A percentile compares a stretch with the other conserved stretches of the same genome.
These are phyloP conservation scores for Neolamprologus modestus DNA, from an alignment of 2,113 vertebrate species.

Conservation along the genomic window DNA sequence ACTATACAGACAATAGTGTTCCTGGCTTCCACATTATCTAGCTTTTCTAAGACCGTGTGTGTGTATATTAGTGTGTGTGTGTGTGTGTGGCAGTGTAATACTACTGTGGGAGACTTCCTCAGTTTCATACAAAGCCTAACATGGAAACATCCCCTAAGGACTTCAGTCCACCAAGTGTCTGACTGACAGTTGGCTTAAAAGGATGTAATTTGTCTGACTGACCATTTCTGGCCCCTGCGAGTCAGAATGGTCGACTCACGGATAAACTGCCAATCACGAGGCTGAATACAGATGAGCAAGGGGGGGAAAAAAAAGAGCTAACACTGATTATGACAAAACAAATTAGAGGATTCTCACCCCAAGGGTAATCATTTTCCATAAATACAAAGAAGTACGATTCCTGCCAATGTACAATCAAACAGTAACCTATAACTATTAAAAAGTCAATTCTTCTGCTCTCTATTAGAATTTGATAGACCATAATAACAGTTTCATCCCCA, in stretches of 20 bases:
- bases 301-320: neutral
- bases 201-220: slow-evolving; percentile 31
- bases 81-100: neutral
- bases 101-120: neutral
- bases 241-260: neutral
- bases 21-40: neutral
- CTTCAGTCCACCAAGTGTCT: neutral
- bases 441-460: neutral
- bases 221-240: neutral
- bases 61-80: neutral
- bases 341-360: neutral
- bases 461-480: neutral
- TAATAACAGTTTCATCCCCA: neutral
- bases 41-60: neutral
- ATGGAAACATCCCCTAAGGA: neutral
- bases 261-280: slow-evolving; percentile 21
- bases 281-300: neutral
- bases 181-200: slow-evolving; percentile 49
- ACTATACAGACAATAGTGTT: neutral
- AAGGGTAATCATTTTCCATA: neutral
- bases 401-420: neutral
- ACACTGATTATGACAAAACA: neutral
- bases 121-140: neutral
- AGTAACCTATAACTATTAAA: neutral
- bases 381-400: neutral